Conservation (phyloP, 2,113 vertebrate genomes). For the Noturus placidus region DNA sequence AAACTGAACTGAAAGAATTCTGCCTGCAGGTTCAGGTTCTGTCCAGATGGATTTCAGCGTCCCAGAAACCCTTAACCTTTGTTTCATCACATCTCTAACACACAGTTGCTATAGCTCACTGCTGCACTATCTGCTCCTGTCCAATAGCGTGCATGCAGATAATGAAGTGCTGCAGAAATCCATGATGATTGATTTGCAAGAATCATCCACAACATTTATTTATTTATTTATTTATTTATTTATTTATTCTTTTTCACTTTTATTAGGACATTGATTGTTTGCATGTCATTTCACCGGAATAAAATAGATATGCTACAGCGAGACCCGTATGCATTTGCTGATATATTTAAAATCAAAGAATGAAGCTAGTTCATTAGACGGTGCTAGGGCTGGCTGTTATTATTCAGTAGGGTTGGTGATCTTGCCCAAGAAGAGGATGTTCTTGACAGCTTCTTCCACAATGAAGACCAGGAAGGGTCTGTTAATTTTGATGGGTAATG, state of each 20-base stretch:
- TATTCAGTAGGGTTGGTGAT: constrained; percentile 68
- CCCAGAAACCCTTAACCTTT: neutral
- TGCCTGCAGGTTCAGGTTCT: neutral
- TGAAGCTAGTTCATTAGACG: too few relatives aligned
- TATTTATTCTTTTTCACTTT: neutral
- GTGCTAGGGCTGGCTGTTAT: constrained; percentile 11
- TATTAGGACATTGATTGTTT: neutral
- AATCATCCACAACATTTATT: neutral
- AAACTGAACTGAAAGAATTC: neutral
- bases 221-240: too few relatives aligned
- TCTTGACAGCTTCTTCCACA: constrained; percentile 73
- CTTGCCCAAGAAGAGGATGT: constrained; percentile 82
- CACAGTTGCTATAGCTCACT: neutral
- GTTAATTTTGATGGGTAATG: constrained; percentile 63
- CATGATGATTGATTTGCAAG: neutral
- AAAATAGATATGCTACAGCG: neutral
- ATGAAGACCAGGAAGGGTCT: constrained; percentile 78
- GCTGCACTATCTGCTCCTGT: too few relatives aligned
- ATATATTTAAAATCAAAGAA: neutral
- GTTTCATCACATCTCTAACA: neutral
- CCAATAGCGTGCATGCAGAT: too few relatives aligned
- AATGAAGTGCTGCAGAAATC: neutral
- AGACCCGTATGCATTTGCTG: neutral
- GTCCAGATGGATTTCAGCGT: neutral
- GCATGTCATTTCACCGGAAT: neutral